phyloP scores from a whole-genome alignment of 1,140 invertebrate species.

The Heterodera carotae region DNA sequence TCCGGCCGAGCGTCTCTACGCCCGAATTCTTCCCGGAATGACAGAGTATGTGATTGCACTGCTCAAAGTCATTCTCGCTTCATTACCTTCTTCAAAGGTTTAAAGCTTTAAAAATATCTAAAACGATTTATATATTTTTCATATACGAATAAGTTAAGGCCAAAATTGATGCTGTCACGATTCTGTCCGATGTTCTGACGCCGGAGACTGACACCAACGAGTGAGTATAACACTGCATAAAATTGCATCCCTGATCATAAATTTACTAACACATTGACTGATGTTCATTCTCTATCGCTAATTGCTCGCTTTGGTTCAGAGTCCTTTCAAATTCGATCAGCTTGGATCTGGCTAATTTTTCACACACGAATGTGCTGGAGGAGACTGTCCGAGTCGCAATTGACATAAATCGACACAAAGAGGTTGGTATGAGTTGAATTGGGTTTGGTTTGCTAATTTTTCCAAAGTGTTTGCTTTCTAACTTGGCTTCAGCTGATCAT shows the following conservation, averaged over 20 bases:
- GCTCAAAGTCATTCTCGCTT: slow-evolving; percentile 92
- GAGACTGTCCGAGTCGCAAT: slow-evolving; percentile 94
- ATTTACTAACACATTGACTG: too few relatives aligned
- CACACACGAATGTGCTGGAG: slow-evolving; percentile 70
- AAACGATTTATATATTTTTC: too few relatives aligned
- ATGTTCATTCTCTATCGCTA: too few relatives aligned
- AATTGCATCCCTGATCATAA: too few relatives aligned
- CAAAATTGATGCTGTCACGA: slow-evolving; percentile 97
- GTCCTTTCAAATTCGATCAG: slow-evolving; percentile 63
- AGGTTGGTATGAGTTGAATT: too few relatives aligned
- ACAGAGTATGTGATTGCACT: slow-evolving; percentile 61
- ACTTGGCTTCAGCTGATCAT: slow-evolving; percentile 85
- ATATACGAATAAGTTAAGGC: too few relatives aligned
- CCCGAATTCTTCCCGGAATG: slow-evolving; percentile 54
- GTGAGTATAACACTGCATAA: neutral
- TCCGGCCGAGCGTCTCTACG: slow-evolving; percentile 54
- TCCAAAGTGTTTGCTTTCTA: neutral
- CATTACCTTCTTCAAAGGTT: slow-evolving; percentile 88
- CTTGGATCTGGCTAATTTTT: slow-evolving; percentile 48
- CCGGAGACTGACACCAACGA: slow-evolving; percentile 60
- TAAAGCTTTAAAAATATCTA: too few relatives aligned
- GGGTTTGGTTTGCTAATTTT: slow-evolving; percentile 27
- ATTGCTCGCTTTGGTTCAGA: too few relatives aligned
- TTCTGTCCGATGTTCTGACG: slow-evolving; percentile 87
- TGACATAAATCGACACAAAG: slow-evolving; percentile 94